phyloP scores from a whole-genome alignment of 2,888 invertebrate species.

The Cyclophora punctaria region DNA sequence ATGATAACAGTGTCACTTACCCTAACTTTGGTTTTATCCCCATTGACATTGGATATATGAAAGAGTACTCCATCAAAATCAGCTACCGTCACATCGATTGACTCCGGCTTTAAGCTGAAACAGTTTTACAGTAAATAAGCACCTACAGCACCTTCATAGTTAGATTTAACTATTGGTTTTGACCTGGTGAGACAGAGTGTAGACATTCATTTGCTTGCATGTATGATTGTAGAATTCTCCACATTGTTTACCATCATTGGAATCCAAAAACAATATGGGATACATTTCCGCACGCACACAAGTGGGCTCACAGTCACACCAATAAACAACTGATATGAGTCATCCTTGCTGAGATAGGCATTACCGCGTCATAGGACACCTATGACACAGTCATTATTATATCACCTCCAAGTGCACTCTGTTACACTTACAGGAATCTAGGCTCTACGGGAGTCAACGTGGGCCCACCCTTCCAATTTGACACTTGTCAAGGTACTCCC shows the following conservation, averaged over 20 bases:
- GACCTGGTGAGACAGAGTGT: conserved; percentile 19
- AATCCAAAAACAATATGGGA: conserved; percentile 57
- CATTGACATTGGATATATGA: conserved; percentile 97
- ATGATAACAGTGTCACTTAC: conserved; percentile 74
- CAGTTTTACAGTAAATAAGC: conserved; percentile 1
- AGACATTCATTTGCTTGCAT: conserved; percentile 6
- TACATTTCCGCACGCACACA: conserved; percentile 56
- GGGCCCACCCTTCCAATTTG: conserved; percentile 69
- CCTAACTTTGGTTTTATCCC: conserved; percentile 97
- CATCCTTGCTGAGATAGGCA: conserved; percentile 62
- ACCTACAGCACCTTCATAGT: too few species aligned
- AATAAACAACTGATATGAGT: conserved; percentile 63
- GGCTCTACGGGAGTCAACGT: conserved; percentile 54
- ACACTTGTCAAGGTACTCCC: conserved; percentile 63
- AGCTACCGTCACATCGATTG: conserved; percentile 93
- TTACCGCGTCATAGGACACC: conserved; percentile 49
- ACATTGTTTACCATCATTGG: conserved; percentile 52
- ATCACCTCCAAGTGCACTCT: conserved; percentile 20
- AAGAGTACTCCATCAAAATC: conserved; percentile 99
- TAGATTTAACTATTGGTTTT: too few species aligned
- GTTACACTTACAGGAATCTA: conserved; percentile 22
- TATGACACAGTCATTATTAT: conserved; percentile 33
- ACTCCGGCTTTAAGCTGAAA: conserved; percentile 94
- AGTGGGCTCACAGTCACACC: conserved; percentile 26
- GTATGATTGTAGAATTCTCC: conserved; percentile 24